These are phyloP conservation scores for Pemphigus obesinymphae DNA, from an alignment of 1,140 invertebrate genomes.

Conservation along the genomic window DNA sequence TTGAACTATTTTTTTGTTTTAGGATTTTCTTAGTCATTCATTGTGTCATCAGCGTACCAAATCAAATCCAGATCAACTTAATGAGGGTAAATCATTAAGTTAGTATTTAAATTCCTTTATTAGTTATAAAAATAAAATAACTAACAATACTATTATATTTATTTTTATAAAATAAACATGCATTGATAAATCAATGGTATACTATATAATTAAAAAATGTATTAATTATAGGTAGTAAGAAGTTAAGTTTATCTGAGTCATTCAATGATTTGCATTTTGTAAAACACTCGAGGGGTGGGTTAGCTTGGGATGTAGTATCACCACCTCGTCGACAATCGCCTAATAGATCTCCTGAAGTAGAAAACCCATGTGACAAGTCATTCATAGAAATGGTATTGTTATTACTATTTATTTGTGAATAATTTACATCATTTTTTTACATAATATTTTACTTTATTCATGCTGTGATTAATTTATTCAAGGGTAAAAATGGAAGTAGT, in stretches of 20 bases:
- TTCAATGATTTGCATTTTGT: slow-evolving; percentile 57
- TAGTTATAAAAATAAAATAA: not conserved
- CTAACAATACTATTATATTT: not conserved
- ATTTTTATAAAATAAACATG: not conserved
- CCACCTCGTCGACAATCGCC: slow-evolving; percentile 39
- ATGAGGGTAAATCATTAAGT: slow-evolving; percentile 15
- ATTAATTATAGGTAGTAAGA: slow-evolving; percentile 43
- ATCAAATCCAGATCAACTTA: slow-evolving; percentile 61
- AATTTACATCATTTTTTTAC: not conserved
- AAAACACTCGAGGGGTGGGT: slow-evolving; percentile 49
- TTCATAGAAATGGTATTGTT: not conserved
- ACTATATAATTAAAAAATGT: too few species aligned
- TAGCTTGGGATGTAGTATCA: slow-evolving; percentile 53
- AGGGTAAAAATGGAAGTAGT: not conserved
- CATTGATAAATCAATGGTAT: too few species aligned
- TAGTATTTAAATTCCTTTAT: not conserved
- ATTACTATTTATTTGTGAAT: not conserved
- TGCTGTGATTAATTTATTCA: not conserved
- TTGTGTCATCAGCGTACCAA: slow-evolving; percentile 60
- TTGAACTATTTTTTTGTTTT: not conserved
- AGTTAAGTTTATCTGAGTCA: slow-evolving; percentile 59
- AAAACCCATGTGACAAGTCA: not conserved
- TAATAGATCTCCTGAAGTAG: slow-evolving; percentile 9
- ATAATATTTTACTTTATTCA: not conserved
- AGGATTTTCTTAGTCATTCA: slow-evolving; percentile 24